A percentile compares a stretch with the other conserved stretches of the same genome.
phyloP scores from a whole-genome alignment of 2,888 invertebrate genomes.

The Macaria liturata region DNA sequence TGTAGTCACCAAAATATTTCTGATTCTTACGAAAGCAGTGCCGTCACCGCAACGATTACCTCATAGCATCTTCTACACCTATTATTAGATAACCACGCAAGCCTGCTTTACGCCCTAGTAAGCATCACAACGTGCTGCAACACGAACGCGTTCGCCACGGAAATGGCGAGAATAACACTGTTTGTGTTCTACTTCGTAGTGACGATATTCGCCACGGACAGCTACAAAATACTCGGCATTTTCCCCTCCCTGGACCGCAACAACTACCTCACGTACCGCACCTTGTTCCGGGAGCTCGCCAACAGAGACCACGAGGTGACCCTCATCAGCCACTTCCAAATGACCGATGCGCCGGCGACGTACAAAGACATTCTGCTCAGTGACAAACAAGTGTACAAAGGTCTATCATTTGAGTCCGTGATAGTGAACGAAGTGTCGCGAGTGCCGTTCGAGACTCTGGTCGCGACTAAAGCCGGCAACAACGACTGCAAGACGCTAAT shows the following conservation, averaged over 20 bases:
- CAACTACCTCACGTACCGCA: slow-evolving; percentile 78
- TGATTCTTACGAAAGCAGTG: slow-evolving; percentile 69
- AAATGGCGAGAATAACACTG: slow-evolving; percentile 59
- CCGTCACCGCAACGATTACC: slow-evolving; percentile 73
- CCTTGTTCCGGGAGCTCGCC: slow-evolving; percentile 75
- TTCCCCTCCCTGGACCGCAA: slow-evolving; percentile 79
- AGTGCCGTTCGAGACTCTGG: slow-evolving; percentile 74
- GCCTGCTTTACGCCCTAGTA: slow-evolving; percentile 68
- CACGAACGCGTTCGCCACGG: slow-evolving; percentile 61
- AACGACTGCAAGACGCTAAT: slow-evolving; percentile 78
- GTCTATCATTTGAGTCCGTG: slow-evolving; percentile 74
- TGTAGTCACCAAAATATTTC: slow-evolving; percentile 69
- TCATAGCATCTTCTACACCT: slow-evolving; percentile 67
- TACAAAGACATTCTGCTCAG: slow-evolving; percentile 81
- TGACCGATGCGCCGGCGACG: slow-evolving; percentile 69
- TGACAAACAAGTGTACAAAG: slow-evolving; percentile 67
- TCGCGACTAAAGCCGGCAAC: slow-evolving; percentile 75
- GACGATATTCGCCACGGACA: slow-evolving; percentile 53
- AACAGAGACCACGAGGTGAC: slow-evolving; percentile 80
- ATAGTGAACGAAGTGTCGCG: slow-evolving; percentile 74
- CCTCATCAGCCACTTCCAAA: slow-evolving; percentile 78
- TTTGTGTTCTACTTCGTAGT: slow-evolving; percentile 57
- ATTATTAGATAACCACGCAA: slow-evolving; percentile 76
- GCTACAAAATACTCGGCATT: slow-evolving; percentile 79
- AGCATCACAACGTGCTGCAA: slow-evolving; percentile 60